phyloP scores from a whole-genome alignment of 2,113 vertebrate species.

The Phrynosoma blainvillii region DNA sequence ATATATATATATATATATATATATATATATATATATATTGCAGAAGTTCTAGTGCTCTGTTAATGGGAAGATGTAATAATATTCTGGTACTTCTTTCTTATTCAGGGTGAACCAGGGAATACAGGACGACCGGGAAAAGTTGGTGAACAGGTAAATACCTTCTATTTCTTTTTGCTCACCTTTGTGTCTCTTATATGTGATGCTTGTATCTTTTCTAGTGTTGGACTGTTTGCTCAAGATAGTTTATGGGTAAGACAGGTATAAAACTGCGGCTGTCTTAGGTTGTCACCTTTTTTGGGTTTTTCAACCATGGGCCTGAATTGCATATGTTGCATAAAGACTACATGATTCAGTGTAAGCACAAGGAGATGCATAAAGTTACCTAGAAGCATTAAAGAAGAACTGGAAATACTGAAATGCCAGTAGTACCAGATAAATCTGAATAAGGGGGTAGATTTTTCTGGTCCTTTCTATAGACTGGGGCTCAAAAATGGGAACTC shows the following conservation, averaged over 20 bases:
- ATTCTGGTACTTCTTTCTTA: conserved; percentile 3
- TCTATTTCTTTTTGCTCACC: conserved; percentile 22
- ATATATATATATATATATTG: too few relatives aligned
- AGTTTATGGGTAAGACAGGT: background rate
- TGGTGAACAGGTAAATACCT: conserved; percentile 88
- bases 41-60: too few relatives aligned
- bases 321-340: background rate
- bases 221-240: background rate
- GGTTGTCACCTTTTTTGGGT: background rate
- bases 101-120: conserved; percentile 90
- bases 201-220: background rate
- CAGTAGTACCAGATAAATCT: too few relatives aligned
- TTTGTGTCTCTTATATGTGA: background rate
- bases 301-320: background rate
- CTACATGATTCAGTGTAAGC: background rate
- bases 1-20: too few relatives aligned
- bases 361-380: background rate
- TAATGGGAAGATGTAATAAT: conserved; percentile 3
- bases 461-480: too few relatives aligned
- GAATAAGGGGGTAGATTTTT: too few relatives aligned
- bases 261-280: background rate
- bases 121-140: conserved; percentile 85
- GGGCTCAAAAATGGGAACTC: too few relatives aligned
- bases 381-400: background rate
- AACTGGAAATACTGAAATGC: too few relatives aligned